Base-by-base conservation (phyloP, 1,140 invertebrate genomes). In the Pseudomyrmex flavicornis region DNA sequence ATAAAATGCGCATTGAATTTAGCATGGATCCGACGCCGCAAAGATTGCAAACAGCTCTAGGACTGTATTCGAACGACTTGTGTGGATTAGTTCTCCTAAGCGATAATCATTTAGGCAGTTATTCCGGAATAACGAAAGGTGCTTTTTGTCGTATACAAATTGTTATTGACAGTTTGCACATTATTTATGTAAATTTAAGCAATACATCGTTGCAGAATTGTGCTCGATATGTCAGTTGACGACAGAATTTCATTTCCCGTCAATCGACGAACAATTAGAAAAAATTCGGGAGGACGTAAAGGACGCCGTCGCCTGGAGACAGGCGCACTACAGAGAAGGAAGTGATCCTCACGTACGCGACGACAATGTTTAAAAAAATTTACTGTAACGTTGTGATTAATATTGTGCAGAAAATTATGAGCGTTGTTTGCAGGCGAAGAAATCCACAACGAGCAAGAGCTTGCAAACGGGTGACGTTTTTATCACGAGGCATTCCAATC, bases 401-500 rank as follows among this genome's bases (percentile, higher is more conserved):
- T 1, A 15, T 7, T 0, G 48, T 52, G 15, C 2, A 10, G 2
- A 65, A 50, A 65, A 48, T 9, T 76, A 15, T 62, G 9, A 1
- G 12, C 46, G 1, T 59, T 70, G n/a, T 59, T 70, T 68, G 12
- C 66, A 94, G 92, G 66, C 90, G 15, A 94, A 93, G 83, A 94
- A 93, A 79, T 91, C 91, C 74, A 90, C 91, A 1, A 89, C 83
- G 56, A 95, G 94, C 90, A 95, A 96, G 91, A 94, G 95, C 76
- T 93, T 97, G 66, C 96, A 97, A 93, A 96, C 97, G 0, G 99
- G 99, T 4, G 99, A 99, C 95, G 97, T 99, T 90, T 99, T 98
- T 93, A 96, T 99, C 10, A 99, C 98, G 3, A 96, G 96, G 84
- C 99, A 99, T 96, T 99, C 98, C 69, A 99, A 99, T 96, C 95